Percentiles rank a stretch among this genome's conserved stretches.
phyloP scores from a whole-genome alignment of 1,140 invertebrate genomes.

The Papilio dardanus region DNA sequence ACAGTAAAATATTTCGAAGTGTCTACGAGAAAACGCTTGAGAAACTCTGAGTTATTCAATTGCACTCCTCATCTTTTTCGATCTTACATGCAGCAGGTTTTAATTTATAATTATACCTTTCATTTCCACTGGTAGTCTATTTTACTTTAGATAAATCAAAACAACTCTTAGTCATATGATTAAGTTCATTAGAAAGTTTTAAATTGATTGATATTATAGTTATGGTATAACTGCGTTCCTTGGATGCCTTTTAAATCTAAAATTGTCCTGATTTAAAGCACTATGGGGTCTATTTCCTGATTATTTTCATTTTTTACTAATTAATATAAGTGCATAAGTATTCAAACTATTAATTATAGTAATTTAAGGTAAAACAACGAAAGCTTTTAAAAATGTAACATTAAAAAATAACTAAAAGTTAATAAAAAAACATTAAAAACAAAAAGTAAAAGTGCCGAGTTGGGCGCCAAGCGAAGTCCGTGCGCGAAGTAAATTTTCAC shows the following conservation, averaged over 20 bases:
- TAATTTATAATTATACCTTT: slow-evolving; percentile 64
- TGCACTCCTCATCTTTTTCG: slow-evolving; percentile 45
- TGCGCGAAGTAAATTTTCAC: slow-evolving; percentile 42
- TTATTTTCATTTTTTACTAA: no score
- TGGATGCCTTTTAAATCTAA: background rate
- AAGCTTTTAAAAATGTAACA: no score
- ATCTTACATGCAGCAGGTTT: slow-evolving; percentile 50
- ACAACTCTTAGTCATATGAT: background rate
- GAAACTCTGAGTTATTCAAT: slow-evolving; percentile 43
- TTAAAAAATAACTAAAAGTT: no score
- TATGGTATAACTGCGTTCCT: background rate
- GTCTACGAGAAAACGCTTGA: background rate
- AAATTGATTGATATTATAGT: background rate
- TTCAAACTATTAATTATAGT: no score
- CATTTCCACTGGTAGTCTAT: background rate
- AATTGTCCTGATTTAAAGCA: background rate
- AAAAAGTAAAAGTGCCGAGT: slow-evolving; percentile 44
- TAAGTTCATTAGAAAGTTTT: background rate
- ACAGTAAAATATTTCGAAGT: no score
- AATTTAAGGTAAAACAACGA: no score
- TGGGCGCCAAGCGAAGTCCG: slow-evolving; percentile 46
- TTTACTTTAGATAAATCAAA: slow-evolving; percentile 5
- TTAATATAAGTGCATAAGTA: no score
- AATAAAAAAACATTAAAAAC: slow-evolving; percentile 32
- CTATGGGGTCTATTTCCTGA: no score